phyloP scores from a whole-genome alignment of 2,113 vertebrate species.

The Mustelus asterias region DNA sequence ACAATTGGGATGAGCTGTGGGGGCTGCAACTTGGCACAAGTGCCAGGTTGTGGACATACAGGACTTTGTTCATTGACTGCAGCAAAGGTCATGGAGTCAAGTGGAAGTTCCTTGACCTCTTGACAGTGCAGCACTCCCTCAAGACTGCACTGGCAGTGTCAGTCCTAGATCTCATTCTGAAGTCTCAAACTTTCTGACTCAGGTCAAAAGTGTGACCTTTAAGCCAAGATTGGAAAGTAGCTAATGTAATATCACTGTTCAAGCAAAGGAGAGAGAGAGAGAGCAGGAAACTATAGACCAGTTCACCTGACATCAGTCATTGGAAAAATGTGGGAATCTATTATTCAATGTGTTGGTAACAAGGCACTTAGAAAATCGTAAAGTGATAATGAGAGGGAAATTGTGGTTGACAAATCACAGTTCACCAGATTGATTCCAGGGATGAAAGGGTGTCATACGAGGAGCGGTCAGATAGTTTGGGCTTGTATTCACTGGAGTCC shows the following conservation, averaged over 20 bases:
- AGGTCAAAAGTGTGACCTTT: not conserved
- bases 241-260: not conserved
- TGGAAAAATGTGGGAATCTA: not conserved
- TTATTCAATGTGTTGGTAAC: not conserved
- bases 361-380: not conserved
- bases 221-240: not conserved
- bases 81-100: too few relatives aligned
- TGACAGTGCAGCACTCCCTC: too few relatives aligned
- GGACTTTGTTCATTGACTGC: too few relatives aligned
- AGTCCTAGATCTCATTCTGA: not conserved
- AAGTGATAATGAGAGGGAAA: not conserved
- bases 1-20: too few relatives aligned
- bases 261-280: too few relatives aligned
- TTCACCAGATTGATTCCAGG: too few relatives aligned
- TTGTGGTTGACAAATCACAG: not conserved
- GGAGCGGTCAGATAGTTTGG: too few relatives aligned
- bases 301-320: not conserved
- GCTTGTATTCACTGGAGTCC: too few relatives aligned
- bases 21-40: too few relatives aligned
- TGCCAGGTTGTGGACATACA: too few relatives aligned
- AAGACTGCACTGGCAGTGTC: not conserved
- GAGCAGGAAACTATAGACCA: not conserved
- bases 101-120: too few relatives aligned
- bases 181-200: not conserved
- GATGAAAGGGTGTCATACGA: too few relatives aligned